Base-by-base conservation (phyloP, 92 coral and sea anemone species). In the Zoanthus solanderi region DNA sequence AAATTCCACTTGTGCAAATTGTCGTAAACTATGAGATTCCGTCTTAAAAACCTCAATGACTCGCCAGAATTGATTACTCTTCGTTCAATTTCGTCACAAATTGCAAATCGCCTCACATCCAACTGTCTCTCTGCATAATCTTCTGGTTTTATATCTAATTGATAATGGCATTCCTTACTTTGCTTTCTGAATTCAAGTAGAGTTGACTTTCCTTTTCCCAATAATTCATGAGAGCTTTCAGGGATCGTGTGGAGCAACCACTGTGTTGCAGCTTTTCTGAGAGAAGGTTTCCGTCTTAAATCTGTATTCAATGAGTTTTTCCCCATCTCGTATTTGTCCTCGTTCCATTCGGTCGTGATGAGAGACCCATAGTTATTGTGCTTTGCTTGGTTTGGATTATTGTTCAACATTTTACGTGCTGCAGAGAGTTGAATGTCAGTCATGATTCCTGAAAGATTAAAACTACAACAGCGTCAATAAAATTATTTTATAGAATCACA, bases 71-170 rank as follows among this genome's bases (percentile, higher is more conserved):
- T 7, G 15, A 37, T 71, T 2, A 89, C 50, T 44, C 61, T 75
- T 6, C 92, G 86, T 53, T 89, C 92, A 68, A 89, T 89, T 76
- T 89, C 92, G n/a, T 89, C 92, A 53, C 92, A 89, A 77, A 89
- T 85, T 16, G 92, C 92, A 31, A 78, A 74, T 71, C 92, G 87
- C 14, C 92, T 75, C 9, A 89, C 63, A 10, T 61, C 48, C 57
- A 71, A 75, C 42, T 61, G 75, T 23, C 83, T 88, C 6, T 0
- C 18, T 6, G 31, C 30, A 69, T 89, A 89, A 61, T 84, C 82
- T 12, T 84, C 77, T 29, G 18, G 57, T 29, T 30, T 53, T 4
- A 89, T 47, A 18, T 45, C 14, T 0, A 37, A 1, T 2, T 81
- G 61, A 48, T 81, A 71, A 15, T 65, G 75, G 67, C 47, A 14